These are phyloP conservation scores for Microcebus ravelobensis DNA, from an alignment of 2,113 vertebrate genomes.

Conservation along the genomic window DNA sequence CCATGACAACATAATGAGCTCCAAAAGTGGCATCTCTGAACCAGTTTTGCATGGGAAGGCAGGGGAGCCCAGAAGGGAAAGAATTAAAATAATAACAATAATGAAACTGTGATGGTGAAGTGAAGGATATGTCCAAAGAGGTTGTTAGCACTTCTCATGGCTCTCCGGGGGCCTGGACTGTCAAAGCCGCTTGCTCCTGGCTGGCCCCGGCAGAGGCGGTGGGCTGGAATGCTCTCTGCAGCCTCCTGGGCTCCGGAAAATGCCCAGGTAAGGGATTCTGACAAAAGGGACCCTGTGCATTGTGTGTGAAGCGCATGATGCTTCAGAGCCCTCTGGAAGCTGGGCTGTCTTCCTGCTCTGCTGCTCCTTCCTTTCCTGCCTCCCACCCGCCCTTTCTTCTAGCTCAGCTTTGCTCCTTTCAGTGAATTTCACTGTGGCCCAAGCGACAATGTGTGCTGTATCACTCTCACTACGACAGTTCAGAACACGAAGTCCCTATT, in stretches of 20 bases:
- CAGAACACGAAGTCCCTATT: background rate
- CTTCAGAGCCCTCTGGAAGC: background rate
- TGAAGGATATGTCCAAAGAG: background rate
- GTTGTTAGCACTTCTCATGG: background rate
- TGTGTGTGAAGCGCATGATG: background rate
- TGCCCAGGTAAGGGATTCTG: background rate
- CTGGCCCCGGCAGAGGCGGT: background rate
- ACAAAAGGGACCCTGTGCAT: background rate
- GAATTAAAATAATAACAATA: slow-evolving; percentile 74
- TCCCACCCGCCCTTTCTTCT: background rate
- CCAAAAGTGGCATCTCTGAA: slow-evolving; percentile 77
- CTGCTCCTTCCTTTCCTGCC: background rate
- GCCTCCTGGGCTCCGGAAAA: background rate
- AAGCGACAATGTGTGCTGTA: background rate
- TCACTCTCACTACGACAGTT: background rate
- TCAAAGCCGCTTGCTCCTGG: background rate
- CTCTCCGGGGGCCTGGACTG: background rate
- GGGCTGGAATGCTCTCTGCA: background rate
- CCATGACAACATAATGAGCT: slow-evolving; percentile 80
- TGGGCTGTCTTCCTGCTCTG: background rate
- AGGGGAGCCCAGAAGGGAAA: slow-evolving; percentile 51
- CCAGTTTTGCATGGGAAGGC: slow-evolving; percentile 58
- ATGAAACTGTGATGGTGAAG: background rate
- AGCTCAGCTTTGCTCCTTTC: background rate
- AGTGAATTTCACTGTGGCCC: background rate